Conservation (phyloP, 2,888 invertebrate genomes). For the Notodonta ziczac region DNA sequence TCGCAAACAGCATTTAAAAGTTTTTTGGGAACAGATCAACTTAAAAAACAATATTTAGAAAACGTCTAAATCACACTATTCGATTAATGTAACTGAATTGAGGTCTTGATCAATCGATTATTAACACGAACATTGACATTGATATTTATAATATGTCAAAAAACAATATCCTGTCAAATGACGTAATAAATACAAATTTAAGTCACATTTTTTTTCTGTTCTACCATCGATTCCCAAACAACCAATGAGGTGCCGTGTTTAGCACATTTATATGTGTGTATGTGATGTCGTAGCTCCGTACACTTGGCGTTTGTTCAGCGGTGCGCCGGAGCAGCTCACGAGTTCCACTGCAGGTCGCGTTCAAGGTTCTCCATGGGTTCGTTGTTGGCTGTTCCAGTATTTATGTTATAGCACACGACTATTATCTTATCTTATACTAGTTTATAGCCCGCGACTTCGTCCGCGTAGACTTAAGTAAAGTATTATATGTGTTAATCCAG, state of each 20-base stretch:
- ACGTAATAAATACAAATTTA: too few species aligned
- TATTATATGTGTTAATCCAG: too few species aligned
- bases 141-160: too few species aligned
- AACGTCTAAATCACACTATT: neutral
- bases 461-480: too few species aligned
- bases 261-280: conserved; percentile 2
- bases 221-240: neutral
- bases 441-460: too few species aligned
- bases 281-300: conserved; percentile 2
- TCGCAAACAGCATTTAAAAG: conserved; percentile 30
- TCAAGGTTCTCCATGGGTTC: conserved; percentile 82
- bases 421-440: too few species aligned
- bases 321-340: conserved; percentile 52
- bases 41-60: neutral
- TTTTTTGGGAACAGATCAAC: neutral
- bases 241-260: neutral
- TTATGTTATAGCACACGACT: neutral
- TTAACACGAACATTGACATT: neutral
- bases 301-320: conserved; percentile 4
- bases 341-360: conserved; percentile 74
- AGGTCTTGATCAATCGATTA: too few species aligned
- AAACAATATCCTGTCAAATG: too few species aligned
- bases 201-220: neutral
- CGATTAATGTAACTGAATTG: neutral
- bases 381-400: conserved; percentile 68